phyloP scores from a whole-genome alignment of 2,888 invertebrate genomes.

The Mycalesis mineus region DNA sequence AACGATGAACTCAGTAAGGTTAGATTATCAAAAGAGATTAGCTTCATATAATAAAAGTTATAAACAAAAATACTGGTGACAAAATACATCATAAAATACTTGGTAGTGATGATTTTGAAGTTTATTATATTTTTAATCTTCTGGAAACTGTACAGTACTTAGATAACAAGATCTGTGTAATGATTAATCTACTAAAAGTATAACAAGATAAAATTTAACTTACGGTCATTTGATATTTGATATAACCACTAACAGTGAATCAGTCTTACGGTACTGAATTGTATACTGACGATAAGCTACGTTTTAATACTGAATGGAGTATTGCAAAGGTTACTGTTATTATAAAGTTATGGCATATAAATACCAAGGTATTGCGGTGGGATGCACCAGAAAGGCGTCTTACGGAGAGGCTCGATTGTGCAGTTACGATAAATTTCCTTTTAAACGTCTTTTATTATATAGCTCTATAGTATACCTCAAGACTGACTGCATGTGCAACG shows the following conservation, averaged over 20 bases:
- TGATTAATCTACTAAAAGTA: too few species aligned
- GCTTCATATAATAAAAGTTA: background rate
- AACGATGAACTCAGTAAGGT: background rate
- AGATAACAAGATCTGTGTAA: too few species aligned
- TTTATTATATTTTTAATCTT: background rate
- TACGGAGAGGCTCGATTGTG: background rate
- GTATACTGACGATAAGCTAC: background rate
- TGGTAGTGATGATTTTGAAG: background rate
- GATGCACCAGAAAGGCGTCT: constrained; percentile 1
- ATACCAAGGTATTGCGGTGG: constrained; percentile 3
- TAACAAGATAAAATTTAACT: background rate
- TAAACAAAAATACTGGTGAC: too few species aligned
- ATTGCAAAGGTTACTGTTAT: constrained; percentile 11
- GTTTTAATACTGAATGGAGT: background rate
- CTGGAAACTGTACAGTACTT: background rate
- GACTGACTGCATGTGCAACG: too few species aligned
- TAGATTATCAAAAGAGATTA: background rate
- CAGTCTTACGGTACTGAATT: background rate
- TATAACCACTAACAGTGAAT: background rate
- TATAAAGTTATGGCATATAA: constrained; percentile 11
- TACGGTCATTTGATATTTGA: background rate
- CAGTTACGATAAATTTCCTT: background rate
- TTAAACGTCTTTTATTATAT: background rate
- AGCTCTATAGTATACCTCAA: background rate
- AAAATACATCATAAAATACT: too few species aligned